Evolutionary conservation across 2,797 vertebrate species (phyloP).

Genomic region (Parotocinclus haroldoi): DNA sequence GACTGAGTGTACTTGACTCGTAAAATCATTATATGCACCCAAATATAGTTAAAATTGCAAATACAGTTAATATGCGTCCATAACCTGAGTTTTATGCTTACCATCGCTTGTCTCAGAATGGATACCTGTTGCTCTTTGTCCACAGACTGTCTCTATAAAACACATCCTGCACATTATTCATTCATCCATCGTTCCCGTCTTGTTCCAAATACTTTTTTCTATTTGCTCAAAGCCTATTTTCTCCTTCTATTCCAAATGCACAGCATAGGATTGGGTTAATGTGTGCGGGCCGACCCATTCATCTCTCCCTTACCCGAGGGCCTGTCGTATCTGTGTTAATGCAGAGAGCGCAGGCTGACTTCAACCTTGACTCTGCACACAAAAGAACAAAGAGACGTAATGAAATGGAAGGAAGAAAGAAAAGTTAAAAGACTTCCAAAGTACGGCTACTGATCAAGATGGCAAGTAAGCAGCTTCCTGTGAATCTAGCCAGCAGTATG

Average conservation of each 20-base stretch:
- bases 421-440: slow-evolving; percentile 45
- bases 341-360: slow-evolving; percentile 29
- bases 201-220: slow-evolving; percentile 45
- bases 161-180: slow-evolving; percentile 38
- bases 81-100: too few relatives aligned
- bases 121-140: slow-evolving; percentile 19
- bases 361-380: slow-evolving; percentile 35
- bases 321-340: slow-evolving; percentile 48
- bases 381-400: slow-evolving; percentile 40
- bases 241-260: slow-evolving; percentile 27
- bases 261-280: slow-evolving; percentile 49
- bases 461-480: not conserved
- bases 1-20: not conserved
- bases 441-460: slow-evolving; percentile 46
- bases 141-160: not conserved
- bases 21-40: not conserved
- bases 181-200: slow-evolving; percentile 33
- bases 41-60: too few relatives aligned
- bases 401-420: slow-evolving; percentile 29
- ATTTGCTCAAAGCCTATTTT: slow-evolving; percentile 50
- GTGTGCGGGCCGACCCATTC: slow-evolving; percentile 45
- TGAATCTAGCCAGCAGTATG: not conserved
- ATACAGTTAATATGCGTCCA: too few relatives aligned
- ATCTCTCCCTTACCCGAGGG: slow-evolving; percentile 47
- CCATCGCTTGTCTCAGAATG: not conserved